Percentiles rank a stretch among this genome's conserved stretches.
Conservation (phyloP, 2,113 vertebrate genomes). For the Cromileptes altivelis region DNA sequence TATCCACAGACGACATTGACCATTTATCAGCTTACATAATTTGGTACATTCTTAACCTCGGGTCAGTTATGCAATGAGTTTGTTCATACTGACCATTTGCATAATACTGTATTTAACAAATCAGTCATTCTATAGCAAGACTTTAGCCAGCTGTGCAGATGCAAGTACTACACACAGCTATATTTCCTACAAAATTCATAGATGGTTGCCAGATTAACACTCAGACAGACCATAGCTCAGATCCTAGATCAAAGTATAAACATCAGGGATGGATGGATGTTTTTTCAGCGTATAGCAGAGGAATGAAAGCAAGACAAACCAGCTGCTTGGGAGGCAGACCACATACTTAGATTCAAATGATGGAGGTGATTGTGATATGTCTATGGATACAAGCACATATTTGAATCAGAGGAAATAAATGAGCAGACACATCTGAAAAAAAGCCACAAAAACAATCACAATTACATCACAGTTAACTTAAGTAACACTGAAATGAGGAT, state of each 20-base stretch:
- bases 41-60: not conserved
- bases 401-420: not conserved
- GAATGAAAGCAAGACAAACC: not conserved
- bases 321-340: not conserved
- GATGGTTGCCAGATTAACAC: not conserved
- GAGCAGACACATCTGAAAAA: not conserved
- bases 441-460: not conserved
- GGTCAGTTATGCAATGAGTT: not conserved
- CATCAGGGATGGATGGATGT: not conserved
- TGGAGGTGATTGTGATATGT: not conserved
- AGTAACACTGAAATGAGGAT: not conserved
- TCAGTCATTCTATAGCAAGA: not conserved
- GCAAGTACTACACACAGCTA: not conserved
- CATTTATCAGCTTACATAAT: not conserved
- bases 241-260: not conserved
- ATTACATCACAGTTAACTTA: not conserved
- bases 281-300: not conserved
- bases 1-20: not conserved
- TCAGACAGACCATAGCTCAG: not conserved
- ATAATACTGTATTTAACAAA: not conserved
- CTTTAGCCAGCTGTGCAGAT: not conserved
- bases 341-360: not conserved
- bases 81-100: no score
- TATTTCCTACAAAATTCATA: not conserved
- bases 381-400: not conserved